Conservation (phyloP, 1,140 invertebrate genomes). For the Pachypsylla venusta region DNA sequence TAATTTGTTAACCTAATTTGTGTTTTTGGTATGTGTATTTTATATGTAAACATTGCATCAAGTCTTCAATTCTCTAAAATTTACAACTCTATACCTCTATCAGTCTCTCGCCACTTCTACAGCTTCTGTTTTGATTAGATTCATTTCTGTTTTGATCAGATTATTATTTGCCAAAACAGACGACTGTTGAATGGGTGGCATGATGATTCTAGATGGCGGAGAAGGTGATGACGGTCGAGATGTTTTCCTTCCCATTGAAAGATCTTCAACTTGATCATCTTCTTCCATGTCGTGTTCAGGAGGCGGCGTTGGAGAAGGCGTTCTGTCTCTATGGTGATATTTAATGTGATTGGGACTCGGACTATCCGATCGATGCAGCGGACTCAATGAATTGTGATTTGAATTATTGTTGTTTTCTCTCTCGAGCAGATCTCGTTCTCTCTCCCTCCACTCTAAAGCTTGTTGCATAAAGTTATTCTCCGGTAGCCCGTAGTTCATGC, state of each 20-base stretch:
- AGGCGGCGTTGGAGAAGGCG: constrained; percentile 19
- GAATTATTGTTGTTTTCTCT: constrained; percentile 6
- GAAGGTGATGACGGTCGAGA: constrained; percentile 21
- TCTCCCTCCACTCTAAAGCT: constrained; percentile 6
- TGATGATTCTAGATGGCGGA: constrained; percentile 25
- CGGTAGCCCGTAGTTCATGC: neutral
- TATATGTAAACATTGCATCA: constrained; percentile 4
- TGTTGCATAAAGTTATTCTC: constrained; percentile 9
- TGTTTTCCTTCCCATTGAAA: constrained; percentile 32
- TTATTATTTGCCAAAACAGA: no score
- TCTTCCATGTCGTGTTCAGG: constrained; percentile 18
- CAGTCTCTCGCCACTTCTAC: neutral
- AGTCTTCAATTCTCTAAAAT: neutral
- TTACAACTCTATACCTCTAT: neutral
- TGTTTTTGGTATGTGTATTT: constrained; percentile 9
- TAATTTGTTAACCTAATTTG: neutral
- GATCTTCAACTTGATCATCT: constrained; percentile 35
- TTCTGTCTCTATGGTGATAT: constrained; percentile 20
- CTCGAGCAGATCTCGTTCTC: constrained; percentile 1
- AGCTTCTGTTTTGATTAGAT: neutral
- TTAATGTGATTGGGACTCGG: constrained; percentile 27
- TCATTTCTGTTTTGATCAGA: no score
- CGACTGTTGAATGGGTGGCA: no score
- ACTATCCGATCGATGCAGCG: constrained; percentile 19
- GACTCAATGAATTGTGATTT: constrained; percentile 24